A percentile compares a stretch with the other conserved stretches of the same genome.
Evolutionary conservation across 2,113 vertebrate species (phyloP).

Genomic region (Crotophaga sulcirostris): DNA sequence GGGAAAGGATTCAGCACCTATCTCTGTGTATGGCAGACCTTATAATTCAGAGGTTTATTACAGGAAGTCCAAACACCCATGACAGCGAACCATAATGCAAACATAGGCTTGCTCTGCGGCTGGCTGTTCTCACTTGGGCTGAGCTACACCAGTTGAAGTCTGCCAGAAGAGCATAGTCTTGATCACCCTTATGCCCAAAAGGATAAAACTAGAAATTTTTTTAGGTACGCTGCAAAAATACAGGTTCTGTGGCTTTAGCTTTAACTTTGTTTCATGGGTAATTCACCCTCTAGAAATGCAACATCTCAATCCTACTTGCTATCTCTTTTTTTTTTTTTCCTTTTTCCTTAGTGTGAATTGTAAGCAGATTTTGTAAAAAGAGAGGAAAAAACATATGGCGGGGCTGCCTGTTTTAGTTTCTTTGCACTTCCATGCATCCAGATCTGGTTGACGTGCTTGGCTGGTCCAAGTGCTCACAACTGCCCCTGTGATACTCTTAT

Average conservation of each 20-base stretch:
- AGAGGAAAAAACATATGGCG: not conserved
- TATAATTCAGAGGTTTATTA: not conserved
- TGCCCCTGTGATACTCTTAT: fast-evolving
- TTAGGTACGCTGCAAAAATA: not conserved
- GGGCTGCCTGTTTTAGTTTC: not conserved
- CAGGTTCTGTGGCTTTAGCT: not conserved
- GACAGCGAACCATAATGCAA: not conserved
- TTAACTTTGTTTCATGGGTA: not conserved
- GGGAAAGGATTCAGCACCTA: not conserved
- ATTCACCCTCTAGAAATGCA: not conserved
- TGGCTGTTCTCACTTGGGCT: not conserved
- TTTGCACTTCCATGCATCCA: not conserved
- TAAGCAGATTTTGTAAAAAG: not conserved
- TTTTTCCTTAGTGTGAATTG: not conserved
- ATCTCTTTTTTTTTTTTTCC: not conserved
- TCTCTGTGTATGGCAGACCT: not conserved
- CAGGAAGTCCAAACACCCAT: not conserved
- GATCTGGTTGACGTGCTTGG: not conserved
- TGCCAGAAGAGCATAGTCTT: not conserved
- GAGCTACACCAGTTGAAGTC: not conserved
- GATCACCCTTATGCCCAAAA: not conserved
- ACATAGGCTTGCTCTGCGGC: not conserved
- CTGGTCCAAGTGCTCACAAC: not conserved
- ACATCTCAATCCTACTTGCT: not conserved
- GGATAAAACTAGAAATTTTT: not conserved